phyloP scores from a whole-genome alignment of 2,113 vertebrate genomes.

The Thunnus thynnus region DNA sequence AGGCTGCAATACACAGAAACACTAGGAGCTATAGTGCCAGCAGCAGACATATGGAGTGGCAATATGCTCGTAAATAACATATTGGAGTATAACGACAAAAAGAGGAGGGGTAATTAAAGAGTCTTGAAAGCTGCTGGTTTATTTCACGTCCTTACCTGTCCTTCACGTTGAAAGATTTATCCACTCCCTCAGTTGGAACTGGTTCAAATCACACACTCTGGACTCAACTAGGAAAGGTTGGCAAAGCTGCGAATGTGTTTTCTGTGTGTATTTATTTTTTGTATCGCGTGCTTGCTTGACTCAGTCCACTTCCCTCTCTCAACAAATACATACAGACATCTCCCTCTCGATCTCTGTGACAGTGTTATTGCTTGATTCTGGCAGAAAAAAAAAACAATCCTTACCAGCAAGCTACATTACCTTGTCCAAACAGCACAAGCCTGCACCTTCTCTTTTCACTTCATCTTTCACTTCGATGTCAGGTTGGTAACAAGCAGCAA shows the following conservation, averaged over 20 bases:
- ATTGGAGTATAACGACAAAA: neutral
- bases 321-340: slow-evolving; percentile 45
- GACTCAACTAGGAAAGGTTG: slow-evolving; percentile 2
- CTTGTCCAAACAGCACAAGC: slow-evolving; percentile 40
- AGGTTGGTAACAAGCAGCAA: slow-evolving; percentile 26
- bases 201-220: slow-evolving; percentile 37
- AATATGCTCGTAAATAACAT: slow-evolving; percentile 35
- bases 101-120: neutral
- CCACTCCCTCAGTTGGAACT: slow-evolving; percentile 19
- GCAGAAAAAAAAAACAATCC: slow-evolving; percentile 38
- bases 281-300: slow-evolving; percentile 15
- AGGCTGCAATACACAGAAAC: slow-evolving; percentile 12
- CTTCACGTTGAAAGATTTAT: slow-evolving; percentile 34
- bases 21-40: slow-evolving; percentile 30
- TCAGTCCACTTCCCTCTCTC: slow-evolving; percentile 27
- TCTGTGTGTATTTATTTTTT: slow-evolving; percentile 39
- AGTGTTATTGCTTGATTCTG: slow-evolving; percentile 27
- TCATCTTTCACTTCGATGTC: slow-evolving; percentile 8
- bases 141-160: slow-evolving; percentile 37
- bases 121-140: slow-evolving; percentile 22
- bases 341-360: slow-evolving; percentile 7
- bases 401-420: slow-evolving; percentile 6
- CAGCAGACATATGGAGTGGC: slow-evolving; percentile 40
- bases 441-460: neutral
- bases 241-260: slow-evolving; percentile 17